These are phyloP conservation scores for Protosalanx chinensis DNA, from an alignment of 2,797 vertebrate genomes.

Conservation along the genomic window DNA sequence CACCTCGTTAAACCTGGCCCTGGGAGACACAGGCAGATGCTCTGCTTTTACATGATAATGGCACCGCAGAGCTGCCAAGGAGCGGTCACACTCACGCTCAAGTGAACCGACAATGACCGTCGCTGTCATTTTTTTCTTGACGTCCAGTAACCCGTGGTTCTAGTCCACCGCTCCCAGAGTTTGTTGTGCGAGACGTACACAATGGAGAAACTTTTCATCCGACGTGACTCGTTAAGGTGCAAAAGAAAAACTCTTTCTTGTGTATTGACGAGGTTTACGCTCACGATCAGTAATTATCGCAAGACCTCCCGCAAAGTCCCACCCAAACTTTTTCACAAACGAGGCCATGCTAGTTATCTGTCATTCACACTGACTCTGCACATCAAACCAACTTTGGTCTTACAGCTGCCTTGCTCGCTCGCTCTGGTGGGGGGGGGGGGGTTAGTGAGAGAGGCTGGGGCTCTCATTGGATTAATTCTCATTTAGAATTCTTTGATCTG, in stretches of 20 bases:
- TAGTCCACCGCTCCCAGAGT: constrained; percentile 33
- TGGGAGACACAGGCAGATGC: constrained; percentile 60
- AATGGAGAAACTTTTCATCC: too few species aligned
- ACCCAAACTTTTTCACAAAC: constrained; percentile 7
- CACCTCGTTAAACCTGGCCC: constrained; percentile 65
- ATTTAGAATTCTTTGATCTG: constrained; percentile 70
- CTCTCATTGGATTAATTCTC: constrained; percentile 67
- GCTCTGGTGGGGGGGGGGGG: background rate
- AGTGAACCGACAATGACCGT: constrained; percentile 58
- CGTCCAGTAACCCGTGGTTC: constrained; percentile 31
- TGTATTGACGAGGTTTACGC: constrained; percentile 32
- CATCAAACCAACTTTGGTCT: constrained; percentile 10
- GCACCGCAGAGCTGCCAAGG: constrained; percentile 50
- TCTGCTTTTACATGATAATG: constrained; percentile 62
- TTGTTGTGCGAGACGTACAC: constrained; percentile 19
- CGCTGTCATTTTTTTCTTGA: constrained; percentile 46
- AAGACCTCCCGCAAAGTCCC: constrained; percentile 46
- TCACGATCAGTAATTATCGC: constrained; percentile 49
- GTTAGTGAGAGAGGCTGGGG: constrained; percentile 26
- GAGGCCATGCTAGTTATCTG: background rate
- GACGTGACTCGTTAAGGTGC: too few species aligned
- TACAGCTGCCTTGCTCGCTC: background rate
- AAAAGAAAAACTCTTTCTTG: constrained; percentile 9
- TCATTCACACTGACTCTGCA: background rate
- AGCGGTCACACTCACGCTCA: constrained; percentile 48